A percentile compares a stretch with the other conserved stretches of the same genome.
Conservation (phyloP, 1,140 invertebrate species). For the Sminthurinus signatus region DNA sequence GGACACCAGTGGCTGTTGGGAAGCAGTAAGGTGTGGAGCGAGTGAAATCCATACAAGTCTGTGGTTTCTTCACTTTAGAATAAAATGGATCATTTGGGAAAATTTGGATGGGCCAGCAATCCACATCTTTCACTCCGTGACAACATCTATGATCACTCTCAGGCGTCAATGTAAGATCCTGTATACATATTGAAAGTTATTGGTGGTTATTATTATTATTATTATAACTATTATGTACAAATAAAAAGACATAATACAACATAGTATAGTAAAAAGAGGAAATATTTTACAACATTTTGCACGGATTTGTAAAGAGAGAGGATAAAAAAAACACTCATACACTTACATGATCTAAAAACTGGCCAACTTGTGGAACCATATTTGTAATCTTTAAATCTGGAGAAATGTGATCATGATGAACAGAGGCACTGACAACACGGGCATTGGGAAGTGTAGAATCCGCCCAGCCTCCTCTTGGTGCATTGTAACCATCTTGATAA, state of each 20-base stretch:
- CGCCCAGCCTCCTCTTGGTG: constrained; percentile 53
- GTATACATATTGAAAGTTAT: too few species aligned
- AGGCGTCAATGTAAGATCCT: constrained; percentile 37
- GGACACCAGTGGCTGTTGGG: constrained; percentile 24
- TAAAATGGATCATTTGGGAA: constrained; percentile 88
- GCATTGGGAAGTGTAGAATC: constrained; percentile 67
- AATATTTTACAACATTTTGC: too few species aligned
- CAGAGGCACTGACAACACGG: constrained; percentile 74
- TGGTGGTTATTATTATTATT: too few species aligned
- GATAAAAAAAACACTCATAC: too few species aligned
- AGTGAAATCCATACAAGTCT: constrained; percentile 39
- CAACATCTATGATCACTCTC: constrained; percentile 27
- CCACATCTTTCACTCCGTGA: constrained; percentile 19
- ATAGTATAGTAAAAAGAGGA: too few species aligned
- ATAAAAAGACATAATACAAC: too few species aligned
- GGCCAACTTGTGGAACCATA: constrained; percentile 36
- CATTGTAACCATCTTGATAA: constrained; percentile 35
- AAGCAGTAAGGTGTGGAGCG: constrained; percentile 37
- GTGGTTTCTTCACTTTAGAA: constrained; percentile 44
- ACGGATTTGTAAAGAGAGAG: too few species aligned
- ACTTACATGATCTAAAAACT: constrained; percentile 40
- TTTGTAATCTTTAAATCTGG: constrained; percentile 50
- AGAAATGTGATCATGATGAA: constrained; percentile 87
- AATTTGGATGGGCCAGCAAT: constrained; percentile 56
- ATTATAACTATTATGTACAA: too few species aligned